phyloP scores from a whole-genome alignment of 1,140 invertebrate species.

The Planococcus citri region DNA sequence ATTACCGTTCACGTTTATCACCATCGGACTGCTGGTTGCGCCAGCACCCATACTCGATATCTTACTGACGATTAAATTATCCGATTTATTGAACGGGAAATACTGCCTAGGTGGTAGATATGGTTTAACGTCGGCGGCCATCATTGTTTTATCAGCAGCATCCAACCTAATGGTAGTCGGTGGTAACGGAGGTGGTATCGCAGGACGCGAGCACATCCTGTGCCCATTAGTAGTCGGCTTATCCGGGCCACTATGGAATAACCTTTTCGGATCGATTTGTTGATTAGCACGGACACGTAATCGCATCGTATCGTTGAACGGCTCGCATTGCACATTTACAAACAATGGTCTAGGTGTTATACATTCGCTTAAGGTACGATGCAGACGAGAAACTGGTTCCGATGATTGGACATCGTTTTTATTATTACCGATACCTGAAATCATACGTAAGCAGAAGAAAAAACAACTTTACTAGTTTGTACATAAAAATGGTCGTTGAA shows the following conservation, averaged over 20 bases:
- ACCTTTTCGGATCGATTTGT: background rate
- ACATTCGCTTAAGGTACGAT: constrained; percentile 13
- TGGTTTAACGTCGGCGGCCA: background rate
- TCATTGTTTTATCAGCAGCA: background rate
- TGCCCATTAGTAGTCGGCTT: background rate
- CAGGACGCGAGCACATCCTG: constrained; percentile 1
- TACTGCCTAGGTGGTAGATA: background rate
- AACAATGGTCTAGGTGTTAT: background rate
- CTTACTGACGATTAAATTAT: too few relatives aligned
- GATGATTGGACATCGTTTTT: background rate
- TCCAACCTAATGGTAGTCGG: background rate
- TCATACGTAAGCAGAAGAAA: background rate
- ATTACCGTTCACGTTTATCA: background rate
- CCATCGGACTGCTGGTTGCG: background rate
- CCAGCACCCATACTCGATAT: too few relatives aligned
- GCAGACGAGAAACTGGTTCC: background rate
- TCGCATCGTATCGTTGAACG: constrained; percentile 62
- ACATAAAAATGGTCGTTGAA: background rate
- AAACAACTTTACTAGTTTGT: background rate
- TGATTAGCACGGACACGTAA: constrained; percentile 48
- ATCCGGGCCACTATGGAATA: background rate
- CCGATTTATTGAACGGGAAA: background rate
- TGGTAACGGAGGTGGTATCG: constrained; percentile 19
- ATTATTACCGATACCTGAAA: background rate
- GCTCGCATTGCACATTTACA: background rate